Percentiles rank a stretch among this genome's conserved stretches.
Evolutionary conservation across 2,113 vertebrate species (phyloP).

Genomic region (Macroglossus sobrinus): DNA sequence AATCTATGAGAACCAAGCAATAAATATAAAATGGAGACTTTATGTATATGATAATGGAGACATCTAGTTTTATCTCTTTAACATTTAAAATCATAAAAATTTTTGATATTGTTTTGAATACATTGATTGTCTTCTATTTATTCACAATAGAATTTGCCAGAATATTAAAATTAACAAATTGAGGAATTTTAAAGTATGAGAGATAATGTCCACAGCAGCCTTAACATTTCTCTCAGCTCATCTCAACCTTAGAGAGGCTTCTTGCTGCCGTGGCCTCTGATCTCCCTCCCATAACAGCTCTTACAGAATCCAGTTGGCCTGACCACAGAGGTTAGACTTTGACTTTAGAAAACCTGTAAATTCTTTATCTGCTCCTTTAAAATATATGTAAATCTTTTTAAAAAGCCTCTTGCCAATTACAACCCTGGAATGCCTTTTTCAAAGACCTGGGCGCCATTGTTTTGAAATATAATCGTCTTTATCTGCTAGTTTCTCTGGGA

Average conservation of each 20-base stretch:
- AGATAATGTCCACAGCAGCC: background rate
- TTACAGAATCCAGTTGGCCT: background rate
- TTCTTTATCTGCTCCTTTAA: background rate
- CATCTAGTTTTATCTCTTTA: background rate
- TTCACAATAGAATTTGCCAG: background rate
- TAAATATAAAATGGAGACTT: background rate
- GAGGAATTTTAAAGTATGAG: background rate
- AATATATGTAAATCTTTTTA: background rate
- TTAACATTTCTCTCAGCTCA: background rate
- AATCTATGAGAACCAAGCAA: background rate
- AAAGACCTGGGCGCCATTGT: background rate
- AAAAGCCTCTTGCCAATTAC: background rate
- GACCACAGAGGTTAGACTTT: background rate
- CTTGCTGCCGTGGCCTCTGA: background rate
- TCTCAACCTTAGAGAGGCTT: background rate
- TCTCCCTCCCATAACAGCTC: background rate
- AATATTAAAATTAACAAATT: slow-evolving; percentile 45
- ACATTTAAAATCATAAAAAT: background rate
- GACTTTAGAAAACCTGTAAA: background rate
- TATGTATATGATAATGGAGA: background rate
- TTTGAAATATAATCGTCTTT: background rate
- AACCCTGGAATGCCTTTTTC: background rate
- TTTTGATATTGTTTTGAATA: background rate
- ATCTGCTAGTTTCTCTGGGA: background rate
- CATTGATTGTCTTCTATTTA: slow-evolving; percentile 23